Conservation (phyloP, 2,888 invertebrate genomes). For the Polydrusus tereticollis region DNA sequence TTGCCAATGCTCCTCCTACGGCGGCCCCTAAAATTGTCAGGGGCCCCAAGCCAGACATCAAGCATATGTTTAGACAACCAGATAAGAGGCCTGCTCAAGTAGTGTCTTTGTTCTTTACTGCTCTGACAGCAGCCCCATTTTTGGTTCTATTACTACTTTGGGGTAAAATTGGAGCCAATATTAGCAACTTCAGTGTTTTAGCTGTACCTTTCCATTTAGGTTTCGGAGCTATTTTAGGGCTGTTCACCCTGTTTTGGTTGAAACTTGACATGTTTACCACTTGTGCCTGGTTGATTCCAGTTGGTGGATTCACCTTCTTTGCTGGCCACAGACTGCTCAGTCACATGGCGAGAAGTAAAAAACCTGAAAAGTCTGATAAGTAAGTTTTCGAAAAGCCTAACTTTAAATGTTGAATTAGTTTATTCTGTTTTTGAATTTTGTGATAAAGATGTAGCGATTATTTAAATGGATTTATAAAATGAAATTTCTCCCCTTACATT, state of each 20-base stretch:
- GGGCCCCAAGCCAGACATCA: slow-evolving; percentile 73
- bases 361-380: slow-evolving; percentile 53
- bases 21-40: slow-evolving; percentile 60
- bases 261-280: slow-evolving; percentile 97
- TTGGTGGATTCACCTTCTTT: slow-evolving; percentile 92
- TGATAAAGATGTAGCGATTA: slow-evolving; percentile 6
- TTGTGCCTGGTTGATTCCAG: slow-evolving; percentile 86
- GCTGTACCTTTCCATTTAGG: slow-evolving; percentile 93
- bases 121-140: slow-evolving; percentile 84
- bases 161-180: slow-evolving; percentile 88
- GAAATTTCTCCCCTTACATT: neutral
- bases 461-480: neutral
- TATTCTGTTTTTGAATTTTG: slow-evolving; percentile 2
- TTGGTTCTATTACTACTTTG: slow-evolving; percentile 87
- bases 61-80: slow-evolving; percentile 90
- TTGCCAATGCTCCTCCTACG: slow-evolving; percentile 44
- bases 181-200: slow-evolving; percentile 84
- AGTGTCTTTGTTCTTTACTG: slow-evolving; percentile 93
- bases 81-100: slow-evolving; percentile 91
- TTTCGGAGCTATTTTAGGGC: slow-evolving; percentile 86
- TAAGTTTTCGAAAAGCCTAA: slow-evolving; percentile 9
- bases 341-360: slow-evolving; percentile 73
- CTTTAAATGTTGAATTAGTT: neutral
- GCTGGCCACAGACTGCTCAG: slow-evolving; percentile 93
- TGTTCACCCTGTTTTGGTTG: slow-evolving; percentile 94